Base-by-base conservation (phyloP, 2,797 vertebrate species). In the Momotus momota region DNA sequence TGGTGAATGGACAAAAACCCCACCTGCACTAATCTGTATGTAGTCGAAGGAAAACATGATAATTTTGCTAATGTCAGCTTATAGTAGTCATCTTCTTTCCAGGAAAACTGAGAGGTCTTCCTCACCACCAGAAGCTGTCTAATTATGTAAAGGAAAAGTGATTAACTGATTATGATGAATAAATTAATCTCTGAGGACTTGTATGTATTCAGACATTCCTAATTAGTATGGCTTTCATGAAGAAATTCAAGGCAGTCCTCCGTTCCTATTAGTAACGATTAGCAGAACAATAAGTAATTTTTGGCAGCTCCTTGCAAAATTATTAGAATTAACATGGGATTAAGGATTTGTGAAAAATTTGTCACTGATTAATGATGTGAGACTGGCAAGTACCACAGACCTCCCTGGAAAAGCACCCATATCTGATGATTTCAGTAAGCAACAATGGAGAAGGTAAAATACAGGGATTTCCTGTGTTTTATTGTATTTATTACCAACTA, bases 101-200 rank as follows among this genome's bases (percentile, higher is more conserved):
- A 91, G 91, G 83, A 97, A 94, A 98, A 97, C 83, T 86, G 92
- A 96, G 95, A 91, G 74, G 96, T 96, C 92, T 97, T 97, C 79
- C 52, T 96, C 89, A 96, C 87, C 65, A 97, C 67, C 62, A 98
- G 88, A 97, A 97, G 82, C 93, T 95, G 94, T 96, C 96, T 98
- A 97, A 98, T 98, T 98, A 98, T 98, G 95, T 97, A 97, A 97
- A 96, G 94, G 95, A 97, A 97, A 97, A 97, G 97, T 98, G 98
- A 98, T 98, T 98, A 98, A 98, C 97, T 98, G 97, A 98, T 98
- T 97, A 96, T 97, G 96, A 98, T 97, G 98, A 98, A 98, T 98
- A 98, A 98, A 98, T 98, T 98, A 98, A 98, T 98, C 98, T 98
- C 98, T 55, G 86, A 97, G 96, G 97, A 97, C 92, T 97, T 98